Evolutionary conservation across 2,113 vertebrate species (phyloP).

Genomic region (Nanorana parkeri): DNA sequence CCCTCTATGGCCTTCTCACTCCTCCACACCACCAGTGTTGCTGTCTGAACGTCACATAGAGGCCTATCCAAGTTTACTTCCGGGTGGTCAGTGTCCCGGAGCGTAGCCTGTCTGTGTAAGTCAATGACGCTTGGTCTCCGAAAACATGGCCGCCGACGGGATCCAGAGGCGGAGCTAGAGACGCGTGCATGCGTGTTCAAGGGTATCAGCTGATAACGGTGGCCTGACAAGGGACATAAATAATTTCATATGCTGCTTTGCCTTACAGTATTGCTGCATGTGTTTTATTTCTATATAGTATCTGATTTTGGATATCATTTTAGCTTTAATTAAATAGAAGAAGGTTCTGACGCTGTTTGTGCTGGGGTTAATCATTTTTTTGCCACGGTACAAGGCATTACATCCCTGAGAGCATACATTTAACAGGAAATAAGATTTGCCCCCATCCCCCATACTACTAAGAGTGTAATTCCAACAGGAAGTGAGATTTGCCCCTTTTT

Average conservation of each 20-base stretch:
- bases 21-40: not conserved
- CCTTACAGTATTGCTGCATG: too few relatives aligned
- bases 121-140: not conserved
- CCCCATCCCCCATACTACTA: too few relatives aligned
- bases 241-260: not conserved
- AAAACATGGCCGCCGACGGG: conserved; percentile 3
- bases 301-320: too few relatives aligned
- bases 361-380: too few relatives aligned
- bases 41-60: not conserved
- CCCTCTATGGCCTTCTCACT: not conserved
- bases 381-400: too few relatives aligned
- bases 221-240: not conserved
- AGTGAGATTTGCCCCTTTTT: too few relatives aligned
- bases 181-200: not conserved
- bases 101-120: not conserved
- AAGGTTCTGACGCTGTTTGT: too few relatives aligned
- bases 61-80: not conserved
- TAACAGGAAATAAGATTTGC: too few relatives aligned
- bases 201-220: conserved; percentile 1
- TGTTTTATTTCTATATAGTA: too few relatives aligned
- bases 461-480: too few relatives aligned
- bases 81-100: not conserved
- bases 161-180: not conserved
- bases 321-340: too few relatives aligned
- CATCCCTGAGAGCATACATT: too few relatives aligned